Evolutionary conservation across 2,888 invertebrate genomes (phyloP).

Genomic region (Cantharis flavilabris): DNA sequence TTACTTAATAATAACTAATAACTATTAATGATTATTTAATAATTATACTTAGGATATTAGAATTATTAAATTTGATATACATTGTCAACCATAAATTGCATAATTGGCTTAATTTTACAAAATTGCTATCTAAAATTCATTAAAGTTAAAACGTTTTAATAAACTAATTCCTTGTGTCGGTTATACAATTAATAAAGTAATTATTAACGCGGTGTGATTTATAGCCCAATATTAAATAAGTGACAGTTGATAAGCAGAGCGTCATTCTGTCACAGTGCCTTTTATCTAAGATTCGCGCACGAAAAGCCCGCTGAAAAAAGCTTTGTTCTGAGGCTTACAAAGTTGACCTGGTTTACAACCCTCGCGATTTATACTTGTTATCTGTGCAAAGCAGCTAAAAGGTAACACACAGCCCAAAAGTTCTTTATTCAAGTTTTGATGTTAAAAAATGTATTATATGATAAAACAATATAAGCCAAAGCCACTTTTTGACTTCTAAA

Average conservation of each 20-base stretch:
- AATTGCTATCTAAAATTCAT: neutral
- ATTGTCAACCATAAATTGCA: neutral
- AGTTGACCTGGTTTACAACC: conserved; percentile 21
- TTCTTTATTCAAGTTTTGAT: conserved; percentile 4
- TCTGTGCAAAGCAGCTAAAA: conserved; percentile 22
- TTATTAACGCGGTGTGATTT: conserved; percentile 1
- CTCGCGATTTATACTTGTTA: conserved; percentile 30
- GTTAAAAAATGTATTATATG: conserved; percentile 1
- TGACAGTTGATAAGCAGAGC: conserved; percentile 15
- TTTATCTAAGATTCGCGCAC: conserved; percentile 18
- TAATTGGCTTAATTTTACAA: neutral
- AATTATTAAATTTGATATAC: neutral
- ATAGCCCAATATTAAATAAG: conserved; percentile 7
- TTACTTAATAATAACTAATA: neutral
- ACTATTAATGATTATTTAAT: neutral
- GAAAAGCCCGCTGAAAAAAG: conserved; percentile 17
- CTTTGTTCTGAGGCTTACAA: conserved; percentile 21
- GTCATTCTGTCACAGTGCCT: conserved; percentile 18
- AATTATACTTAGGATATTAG: neutral
- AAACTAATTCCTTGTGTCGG: neutral
- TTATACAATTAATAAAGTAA: neutral
- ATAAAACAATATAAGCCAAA: neutral
- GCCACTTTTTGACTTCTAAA: neutral
- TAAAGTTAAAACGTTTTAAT: neutral
- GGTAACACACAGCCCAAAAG: conserved; percentile 11